Evolutionary conservation across 1,140 invertebrate species (phyloP).

Genomic region (Nixonia krombeini): DNA sequence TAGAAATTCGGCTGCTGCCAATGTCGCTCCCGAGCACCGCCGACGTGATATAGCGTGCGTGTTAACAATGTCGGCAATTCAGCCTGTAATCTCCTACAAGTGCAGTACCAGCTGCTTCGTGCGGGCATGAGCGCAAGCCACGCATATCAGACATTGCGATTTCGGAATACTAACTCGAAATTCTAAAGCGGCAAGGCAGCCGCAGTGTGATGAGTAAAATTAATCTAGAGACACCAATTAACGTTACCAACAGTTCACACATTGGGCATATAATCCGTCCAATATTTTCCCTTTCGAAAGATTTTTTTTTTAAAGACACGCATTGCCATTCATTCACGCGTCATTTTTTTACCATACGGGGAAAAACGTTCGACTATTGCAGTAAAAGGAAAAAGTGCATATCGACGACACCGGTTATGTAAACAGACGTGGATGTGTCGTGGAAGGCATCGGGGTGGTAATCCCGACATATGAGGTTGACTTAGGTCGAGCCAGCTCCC

Average conservation of each 20-base stretch:
- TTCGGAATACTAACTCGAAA: slow-evolving; percentile 27
- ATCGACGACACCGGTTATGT: slow-evolving; percentile 18
- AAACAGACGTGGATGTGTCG: slow-evolving; percentile 26
- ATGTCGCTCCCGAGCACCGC: slow-evolving; percentile 11
- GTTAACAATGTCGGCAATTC: slow-evolving; percentile 56
- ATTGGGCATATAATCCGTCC: neutral
- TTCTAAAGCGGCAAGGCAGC: slow-evolving; percentile 3
- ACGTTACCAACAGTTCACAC: neutral
- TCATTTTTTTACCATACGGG: too few relatives aligned
- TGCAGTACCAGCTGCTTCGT: slow-evolving; percentile 15
- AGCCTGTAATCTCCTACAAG: slow-evolving; percentile 21
- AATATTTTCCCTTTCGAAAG: too few relatives aligned
- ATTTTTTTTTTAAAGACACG: too few relatives aligned
- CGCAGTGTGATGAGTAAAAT: neutral
- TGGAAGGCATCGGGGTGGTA: slow-evolving; percentile 29
- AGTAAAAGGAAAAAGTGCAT: slow-evolving; percentile 17
- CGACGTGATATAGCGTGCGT: slow-evolving; percentile 32
- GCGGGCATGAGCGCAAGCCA: slow-evolving; percentile 7
- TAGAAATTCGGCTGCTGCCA: neutral
- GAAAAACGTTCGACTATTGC: too few relatives aligned
- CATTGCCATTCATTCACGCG: too few relatives aligned
- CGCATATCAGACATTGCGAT: slow-evolving; percentile 19
- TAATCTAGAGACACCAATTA: slow-evolving; percentile 4
- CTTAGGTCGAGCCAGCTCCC: slow-evolving; percentile 15
- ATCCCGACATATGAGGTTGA: slow-evolving; percentile 58